Base-by-base conservation (phyloP, 2,888 invertebrate species). In the Escarpia spicata region DNA sequence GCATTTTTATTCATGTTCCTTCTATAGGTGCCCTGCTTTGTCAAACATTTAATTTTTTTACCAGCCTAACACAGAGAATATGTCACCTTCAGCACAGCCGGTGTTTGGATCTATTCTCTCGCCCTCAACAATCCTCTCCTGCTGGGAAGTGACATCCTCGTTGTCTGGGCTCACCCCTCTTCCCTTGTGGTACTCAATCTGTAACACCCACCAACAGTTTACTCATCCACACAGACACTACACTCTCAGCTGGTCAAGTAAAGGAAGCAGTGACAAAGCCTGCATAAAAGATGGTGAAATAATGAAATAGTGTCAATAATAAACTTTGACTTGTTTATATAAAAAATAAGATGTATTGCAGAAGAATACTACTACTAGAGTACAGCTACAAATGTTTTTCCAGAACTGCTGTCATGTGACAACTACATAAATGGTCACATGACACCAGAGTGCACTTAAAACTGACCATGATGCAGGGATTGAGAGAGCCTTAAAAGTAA, bases 51-150 rank as follows among this genome's bases (percentile, higher is more conserved):
- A 6, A 26, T 26, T 75, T 75, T 75, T 26, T 2, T 75, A 75
- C 26, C n/a, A 26, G 19, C 75, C 3, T 75, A 6, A 15, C 15
- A 75, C 26, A 26, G 75, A 75, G 19, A 75, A 75, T 75, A 75
- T 26, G 26, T 75, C 91, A 92, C 92, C 91, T 75, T 92, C 60
- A 26, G 52, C 45, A 90, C 60, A 45, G 92, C 95, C 95, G 15
- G 93, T 90, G 43, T 93, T 93, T 31, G 15, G 92, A 43, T 91
- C 94, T 92, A 92, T 90, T 90, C 75, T 94, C 93, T 93, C 92
- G 26, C 97, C 97, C 94, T 97, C 97, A 8, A 97, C 96, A 93
- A 97, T 96, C 52, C 97, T 94, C 91, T 95, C 93, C 90, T 96
- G 95, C 92, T 95, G 75, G 19, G 75, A 26, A 3, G 75, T 26